Evolutionary conservation across 1,140 invertebrate species (phyloP).

Genomic region (Lethrus apterus): DNA sequence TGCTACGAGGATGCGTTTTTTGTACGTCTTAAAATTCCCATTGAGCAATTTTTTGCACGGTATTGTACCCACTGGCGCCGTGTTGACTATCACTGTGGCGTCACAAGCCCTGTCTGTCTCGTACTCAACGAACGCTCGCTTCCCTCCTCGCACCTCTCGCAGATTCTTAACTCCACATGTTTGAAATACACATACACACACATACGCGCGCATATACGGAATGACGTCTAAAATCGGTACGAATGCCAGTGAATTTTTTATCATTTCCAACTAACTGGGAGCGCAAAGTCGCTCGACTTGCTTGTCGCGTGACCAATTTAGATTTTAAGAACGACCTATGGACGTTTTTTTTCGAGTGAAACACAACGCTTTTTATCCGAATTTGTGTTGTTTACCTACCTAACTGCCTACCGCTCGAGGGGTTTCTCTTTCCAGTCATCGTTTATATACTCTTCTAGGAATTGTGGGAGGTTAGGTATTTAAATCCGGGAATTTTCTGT

Average conservation of each 20-base stretch:
- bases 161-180: conserved; percentile 13
- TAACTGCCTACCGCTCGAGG: not conserved
- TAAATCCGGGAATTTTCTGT: conserved; percentile 19
- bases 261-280: conserved; percentile 12
- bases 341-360: not conserved
- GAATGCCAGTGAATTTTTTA: conserved; percentile 16
- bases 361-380: not conserved
- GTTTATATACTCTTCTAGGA: not conserved
- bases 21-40: conserved; percentile 15
- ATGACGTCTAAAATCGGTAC: conserved; percentile 5
- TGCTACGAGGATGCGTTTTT: not conserved
- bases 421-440: not conserved
- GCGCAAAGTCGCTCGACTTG: too few species aligned
- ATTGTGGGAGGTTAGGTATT: conserved; percentile 17
- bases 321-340: not conserved
- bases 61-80: conserved; percentile 40
- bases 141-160: conserved; percentile 1
- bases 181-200: conserved; percentile 18
- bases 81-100: conserved; percentile 40
- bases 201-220: conserved; percentile 14
- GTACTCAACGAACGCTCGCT: conserved; percentile 26
- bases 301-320: conserved; percentile 5
- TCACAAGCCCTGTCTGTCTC: conserved; percentile 41
- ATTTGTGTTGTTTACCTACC: conserved; percentile 1
- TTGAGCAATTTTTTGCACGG: conserved; percentile 34